A percentile compares a stretch with the other conserved stretches of the same genome.
Evolutionary conservation across 2,888 invertebrate genomes (phyloP).

Genomic region (Drosophila algonquin): DNA sequence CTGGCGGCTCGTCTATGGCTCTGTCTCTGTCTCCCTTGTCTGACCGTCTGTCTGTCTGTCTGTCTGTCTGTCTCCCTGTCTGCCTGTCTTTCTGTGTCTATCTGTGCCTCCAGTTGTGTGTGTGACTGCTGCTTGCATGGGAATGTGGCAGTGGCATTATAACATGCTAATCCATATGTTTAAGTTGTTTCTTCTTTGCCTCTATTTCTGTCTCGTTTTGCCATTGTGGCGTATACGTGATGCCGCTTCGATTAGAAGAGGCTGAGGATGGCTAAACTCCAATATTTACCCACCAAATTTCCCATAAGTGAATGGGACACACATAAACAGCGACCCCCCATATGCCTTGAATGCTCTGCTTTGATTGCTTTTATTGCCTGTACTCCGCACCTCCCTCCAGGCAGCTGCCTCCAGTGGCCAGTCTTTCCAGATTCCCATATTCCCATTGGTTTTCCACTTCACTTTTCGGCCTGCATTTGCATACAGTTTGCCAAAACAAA

Average conservation of each 20-base stretch:
- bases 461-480: constrained; percentile 66
- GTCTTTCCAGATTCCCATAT: constrained; percentile 9
- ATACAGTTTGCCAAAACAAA: constrained; percentile 51
- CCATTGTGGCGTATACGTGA: constrained; percentile 66
- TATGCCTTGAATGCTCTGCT: neutral
- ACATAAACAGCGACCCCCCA: neutral
- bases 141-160: constrained; percentile 54
- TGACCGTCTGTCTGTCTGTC: constrained; percentile 7
- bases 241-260: constrained; percentile 27
- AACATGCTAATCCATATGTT: constrained; percentile 76
- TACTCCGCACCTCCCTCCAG: no score
- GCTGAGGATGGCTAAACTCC: neutral
- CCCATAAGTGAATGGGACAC: no score
- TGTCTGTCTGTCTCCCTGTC: neutral
- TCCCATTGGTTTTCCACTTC: constrained; percentile 55
- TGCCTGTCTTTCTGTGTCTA: no score
- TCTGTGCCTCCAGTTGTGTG: constrained; percentile 10
- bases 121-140: constrained; percentile 16
- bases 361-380: neutral
- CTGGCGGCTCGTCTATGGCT: constrained; percentile 57
- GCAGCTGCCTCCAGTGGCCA: constrained; percentile 19
- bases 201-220: constrained; percentile 1
- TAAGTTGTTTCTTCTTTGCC: constrained; percentile 51
- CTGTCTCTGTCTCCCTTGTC: constrained; percentile 31
- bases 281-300: no score